These are phyloP conservation scores for Henricia sp. DNA, from an alignment of 53 echinoderm and acorn worm genomes.

Conservation along the genomic window DNA sequence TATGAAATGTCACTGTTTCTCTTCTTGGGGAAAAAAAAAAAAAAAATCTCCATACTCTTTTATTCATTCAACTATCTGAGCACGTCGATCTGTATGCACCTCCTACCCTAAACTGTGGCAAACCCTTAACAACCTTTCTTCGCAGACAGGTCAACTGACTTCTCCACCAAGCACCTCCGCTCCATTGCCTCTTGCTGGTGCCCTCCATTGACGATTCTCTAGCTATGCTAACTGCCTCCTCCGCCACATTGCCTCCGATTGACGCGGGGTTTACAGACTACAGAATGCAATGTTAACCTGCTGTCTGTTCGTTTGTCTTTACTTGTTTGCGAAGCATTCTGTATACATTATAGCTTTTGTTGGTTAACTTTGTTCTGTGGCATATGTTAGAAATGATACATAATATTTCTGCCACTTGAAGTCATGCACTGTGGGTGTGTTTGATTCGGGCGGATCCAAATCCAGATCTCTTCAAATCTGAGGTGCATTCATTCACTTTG, in stretches of 20 bases:
- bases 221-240: slow-evolving; percentile 2
- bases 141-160: not conserved
- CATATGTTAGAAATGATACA: too few species aligned
- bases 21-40: too few species aligned
- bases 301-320: not conserved
- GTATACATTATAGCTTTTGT: too few species aligned
- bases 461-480: too few species aligned
- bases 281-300: not conserved
- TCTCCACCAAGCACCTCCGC: not conserved
- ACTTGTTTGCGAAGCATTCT: not conserved
- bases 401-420: too few species aligned
- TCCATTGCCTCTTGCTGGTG: slow-evolving; percentile 25
- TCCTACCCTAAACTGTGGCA: slow-evolving; percentile 29
- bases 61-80: too few species aligned
- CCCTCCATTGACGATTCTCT: not conserved
- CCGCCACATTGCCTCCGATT: not conserved
- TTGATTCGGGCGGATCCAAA: too few species aligned
- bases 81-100: not conserved
- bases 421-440: too few species aligned
- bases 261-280: not conserved
- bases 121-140: slow-evolving; percentile 18
- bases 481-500: too few species aligned
- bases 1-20: not conserved
- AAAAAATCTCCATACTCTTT: too few species aligned
- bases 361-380: too few species aligned